Evolutionary conservation across 2,113 vertebrate genomes (phyloP).

Genomic region (Pavo muticus): DNA sequence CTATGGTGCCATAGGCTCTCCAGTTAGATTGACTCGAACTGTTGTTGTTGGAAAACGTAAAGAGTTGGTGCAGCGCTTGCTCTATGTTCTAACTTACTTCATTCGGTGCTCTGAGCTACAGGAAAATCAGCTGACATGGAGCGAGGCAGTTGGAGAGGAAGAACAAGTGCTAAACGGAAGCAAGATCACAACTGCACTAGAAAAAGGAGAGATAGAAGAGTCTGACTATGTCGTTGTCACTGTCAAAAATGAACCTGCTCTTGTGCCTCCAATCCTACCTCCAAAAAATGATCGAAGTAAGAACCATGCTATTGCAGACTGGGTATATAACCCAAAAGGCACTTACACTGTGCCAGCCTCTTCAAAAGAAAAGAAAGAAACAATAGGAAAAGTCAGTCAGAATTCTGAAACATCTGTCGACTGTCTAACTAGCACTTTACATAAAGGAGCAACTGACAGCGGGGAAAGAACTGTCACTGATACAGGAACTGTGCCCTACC

Average conservation of each 20-base stretch:
- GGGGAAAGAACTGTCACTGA: constrained; percentile 3
- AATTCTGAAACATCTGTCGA: not conserved
- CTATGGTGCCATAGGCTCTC: constrained; percentile 88
- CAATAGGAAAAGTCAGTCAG: constrained; percentile 2
- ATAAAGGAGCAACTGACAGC: constrained; percentile 20
- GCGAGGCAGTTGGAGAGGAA: constrained; percentile 55
- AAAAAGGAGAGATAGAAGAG: constrained; percentile 85
- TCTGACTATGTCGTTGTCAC: constrained; percentile 87
- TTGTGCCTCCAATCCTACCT: constrained; percentile 77
- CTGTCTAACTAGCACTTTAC: not conserved
- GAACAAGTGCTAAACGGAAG: constrained; percentile 74
- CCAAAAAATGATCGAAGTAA: constrained; percentile 8
- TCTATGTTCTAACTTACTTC: constrained; percentile 86
- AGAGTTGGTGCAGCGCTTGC: constrained; percentile 84
- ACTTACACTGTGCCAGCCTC: not conserved
- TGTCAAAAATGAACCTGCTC: constrained; percentile 79
- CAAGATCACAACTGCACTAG: constrained; percentile 80
- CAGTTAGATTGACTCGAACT: constrained; percentile 85
- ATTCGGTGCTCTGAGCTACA: constrained; percentile 90
- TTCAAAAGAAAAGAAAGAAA: constrained; percentile 35
- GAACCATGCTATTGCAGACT: not conserved
- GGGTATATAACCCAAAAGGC: constrained; percentile 9
- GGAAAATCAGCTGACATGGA: constrained; percentile 81
- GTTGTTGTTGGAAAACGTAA: constrained; percentile 87
- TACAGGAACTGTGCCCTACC: not conserved